Base-by-base conservation (phyloP, 1,140 invertebrate species). In the Potamilus streckersoni region DNA sequence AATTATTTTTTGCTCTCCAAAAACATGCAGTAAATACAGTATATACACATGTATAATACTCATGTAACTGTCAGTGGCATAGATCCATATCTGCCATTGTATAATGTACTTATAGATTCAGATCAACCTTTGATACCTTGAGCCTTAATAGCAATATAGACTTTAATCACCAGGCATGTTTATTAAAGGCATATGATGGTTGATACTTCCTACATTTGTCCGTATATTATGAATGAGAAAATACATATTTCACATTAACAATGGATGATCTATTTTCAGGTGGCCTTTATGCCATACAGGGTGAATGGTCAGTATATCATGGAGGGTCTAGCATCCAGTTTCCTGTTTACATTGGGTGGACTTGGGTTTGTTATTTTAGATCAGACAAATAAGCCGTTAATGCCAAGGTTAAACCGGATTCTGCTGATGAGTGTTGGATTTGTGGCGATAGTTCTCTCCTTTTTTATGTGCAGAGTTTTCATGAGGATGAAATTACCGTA, bases 221-320 rank as follows among this genome's bases (percentile, higher is more conserved):
- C 31, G 6, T 6, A 38, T 38, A 6, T 38, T 38, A 38, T 38
- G 49, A n/a, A 65, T 38, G 31, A 38, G 31, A 38, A 38, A 38
- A 38, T 38, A 38, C 31, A 38, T 6, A 3, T 38, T 38, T 2
- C 2, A 38, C 2, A 2, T 38, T 38, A 38, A 38, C 2, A 3
- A 38, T 38, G 38, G 38, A 69, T 79, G 23, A 23, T 74, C 75
- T 17, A 66, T 20, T 87, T 86, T 58, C 84, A 95, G 94, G 95
- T 99, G 17, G 97, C 97, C 4, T 99, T 99, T 88, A 98, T 99
- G 97, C 97, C 97, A 1, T 98, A 98, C 88, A 91, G 98, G 83
- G 97, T 99, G 0, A 99, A 99, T 91, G 98, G 97, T 0, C 97
- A 99, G 89, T 99, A 99, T 86, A 99, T 99, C 60, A 98, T 99